These are phyloP conservation scores for Hypotaenidia okinawae DNA, from an alignment of 2,797 vertebrate genomes.

Conservation along the genomic window DNA sequence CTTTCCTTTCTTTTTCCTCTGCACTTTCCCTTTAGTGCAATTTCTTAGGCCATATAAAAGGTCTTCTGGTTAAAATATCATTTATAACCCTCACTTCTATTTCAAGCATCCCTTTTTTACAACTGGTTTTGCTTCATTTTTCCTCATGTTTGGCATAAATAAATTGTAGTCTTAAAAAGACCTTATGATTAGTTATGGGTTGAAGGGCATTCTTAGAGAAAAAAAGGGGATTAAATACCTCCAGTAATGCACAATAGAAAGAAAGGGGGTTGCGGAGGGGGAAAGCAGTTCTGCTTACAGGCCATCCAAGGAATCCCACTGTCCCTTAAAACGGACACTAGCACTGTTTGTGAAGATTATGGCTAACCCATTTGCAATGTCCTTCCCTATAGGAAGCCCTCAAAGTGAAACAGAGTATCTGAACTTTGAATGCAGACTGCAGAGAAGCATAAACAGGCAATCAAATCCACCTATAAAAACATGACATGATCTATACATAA, in stretches of 20 bases:
- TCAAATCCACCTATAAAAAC: conserved; percentile 63
- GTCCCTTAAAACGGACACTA: background rate
- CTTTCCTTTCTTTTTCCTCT: background rate
- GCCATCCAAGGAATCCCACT: background rate
- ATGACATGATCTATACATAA: background rate
- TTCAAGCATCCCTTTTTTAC: background rate
- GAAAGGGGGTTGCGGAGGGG: background rate
- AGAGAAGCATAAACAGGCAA: conserved; percentile 41
- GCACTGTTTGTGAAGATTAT: background rate
- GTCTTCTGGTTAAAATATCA: background rate
- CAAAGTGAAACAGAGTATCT: conserved; percentile 20
- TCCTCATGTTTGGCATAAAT: background rate
- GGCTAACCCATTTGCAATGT: background rate
- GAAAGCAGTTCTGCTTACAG: background rate
- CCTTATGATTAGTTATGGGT: background rate
- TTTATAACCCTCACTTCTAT: background rate
- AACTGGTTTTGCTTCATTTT: conserved; percentile 3
- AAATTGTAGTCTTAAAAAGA: background rate
- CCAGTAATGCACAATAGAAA: background rate
- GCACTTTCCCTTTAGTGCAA: background rate
- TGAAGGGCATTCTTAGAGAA: conserved; percentile 22
- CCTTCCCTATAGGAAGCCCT: conserved; percentile 27
- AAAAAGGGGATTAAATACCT: background rate
- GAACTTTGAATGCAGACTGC: conserved; percentile 33
- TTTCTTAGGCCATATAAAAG: background rate